Evolutionary conservation across 1,140 invertebrate species (phyloP), one percentile per base, ranked within the genome.

Genomic region (Drosophila nigromelanica): DNA sequence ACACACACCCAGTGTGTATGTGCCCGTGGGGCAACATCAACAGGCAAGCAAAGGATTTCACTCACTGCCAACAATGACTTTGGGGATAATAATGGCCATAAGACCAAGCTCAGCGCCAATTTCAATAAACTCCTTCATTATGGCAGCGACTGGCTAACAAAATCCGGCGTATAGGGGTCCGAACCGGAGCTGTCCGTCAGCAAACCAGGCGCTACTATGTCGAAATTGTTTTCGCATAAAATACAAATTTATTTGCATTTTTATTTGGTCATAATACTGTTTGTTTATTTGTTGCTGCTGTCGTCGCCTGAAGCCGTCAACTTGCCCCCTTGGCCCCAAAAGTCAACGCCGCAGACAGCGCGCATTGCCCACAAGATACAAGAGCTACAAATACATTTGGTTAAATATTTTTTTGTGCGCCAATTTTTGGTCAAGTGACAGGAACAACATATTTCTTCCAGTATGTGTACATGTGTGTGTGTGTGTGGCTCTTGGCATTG

Each of bases 211-310:
- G 50, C 35, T 73, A 67, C 70, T 82, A 73, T 73, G 70, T 63
- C 75, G 78, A 86, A 86, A 86, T 86, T 86, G 82, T 86, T 86
- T 89, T 86, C 82, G 64, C 82, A 86, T 86, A 86, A 86, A 86
- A 86, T 87, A 86, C 83, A 86, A 86, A 86, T 86, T 86, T 86
- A 86, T 86, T 86, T 86, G 83, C 82, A 86, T 86, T 86, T 86
- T 86, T 86, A 86, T 86, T 86, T 82, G 82, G 68, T 45, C 82
- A 82, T 86, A 86, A 86, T 82, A 89, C 81, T 82, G 78, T 86
- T 89, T 87, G 82, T 86, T 86, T 86, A 86, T 86, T 89, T 74
- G 59, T 42, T 42, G 33, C 50, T 42, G 35, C 14, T 67, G 64
- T 68, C 55, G 47, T 54, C 64, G 64, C 64, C 64, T 52, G 21